Conservation (phyloP, 2,888 invertebrate genomes). For the Seira sanloemensis region DNA sequence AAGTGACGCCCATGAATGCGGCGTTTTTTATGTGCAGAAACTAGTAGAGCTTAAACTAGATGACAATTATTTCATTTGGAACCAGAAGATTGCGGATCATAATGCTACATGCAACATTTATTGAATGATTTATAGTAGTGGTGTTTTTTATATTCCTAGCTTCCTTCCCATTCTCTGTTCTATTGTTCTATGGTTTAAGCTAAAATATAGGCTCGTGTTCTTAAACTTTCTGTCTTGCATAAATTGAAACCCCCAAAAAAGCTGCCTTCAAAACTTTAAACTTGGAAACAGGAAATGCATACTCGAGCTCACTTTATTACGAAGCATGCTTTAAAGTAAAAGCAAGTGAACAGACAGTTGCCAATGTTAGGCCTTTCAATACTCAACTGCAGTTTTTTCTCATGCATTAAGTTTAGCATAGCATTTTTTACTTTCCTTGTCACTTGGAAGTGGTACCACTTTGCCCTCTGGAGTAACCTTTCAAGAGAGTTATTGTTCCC, state of each 20-base stretch:
- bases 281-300: too few relatives aligned
- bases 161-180: neutral
- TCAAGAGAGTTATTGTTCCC: slow-evolving; percentile 56
- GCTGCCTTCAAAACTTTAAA: too few relatives aligned
- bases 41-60: slow-evolving; percentile 37
- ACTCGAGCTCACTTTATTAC: too few relatives aligned
- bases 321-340: too few relatives aligned
- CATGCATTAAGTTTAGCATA: neutral
- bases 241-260: too few relatives aligned
- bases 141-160: too few relatives aligned
- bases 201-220: neutral
- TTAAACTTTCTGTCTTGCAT: neutral
- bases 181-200: neutral
- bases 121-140: slow-evolving; percentile 63
- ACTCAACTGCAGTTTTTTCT: too few relatives aligned
- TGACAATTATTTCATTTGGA: slow-evolving; percentile 63
- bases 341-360: too few relatives aligned
- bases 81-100: slow-evolving; percentile 43
- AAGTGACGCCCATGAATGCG: too few relatives aligned
- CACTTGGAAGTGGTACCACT: neutral
- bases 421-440: neutral
- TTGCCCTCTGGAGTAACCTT: slow-evolving; percentile 58
- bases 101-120: slow-evolving; percentile 56
- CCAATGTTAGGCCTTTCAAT: too few relatives aligned
- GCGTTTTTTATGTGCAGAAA: too few relatives aligned